Evolutionary conservation across 2,888 invertebrate genomes (phyloP), one percentile per base, ranked within the genome.

Genomic region (Neria commutata): DNA sequence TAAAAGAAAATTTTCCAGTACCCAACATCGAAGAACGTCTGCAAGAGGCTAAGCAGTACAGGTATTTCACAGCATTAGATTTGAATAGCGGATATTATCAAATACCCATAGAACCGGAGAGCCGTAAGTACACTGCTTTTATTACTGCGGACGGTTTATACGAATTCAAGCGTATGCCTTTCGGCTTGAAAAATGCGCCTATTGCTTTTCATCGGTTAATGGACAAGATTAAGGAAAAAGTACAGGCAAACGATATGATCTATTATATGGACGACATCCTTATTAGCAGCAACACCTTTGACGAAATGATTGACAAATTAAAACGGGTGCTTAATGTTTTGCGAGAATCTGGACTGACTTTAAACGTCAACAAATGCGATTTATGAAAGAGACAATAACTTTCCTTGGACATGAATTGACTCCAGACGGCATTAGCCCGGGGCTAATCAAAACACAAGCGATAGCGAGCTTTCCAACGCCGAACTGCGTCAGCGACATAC

Each of bases 21-120:
- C 26, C 14, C 50, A 50, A 16, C 14, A 56, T 50, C 49, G 46
- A 54, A 8, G 52, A 54, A 11, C 52, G 48, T 6, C 14, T 60
- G 11, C 50, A 56, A 19, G 33, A 56, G n/a, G 49, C 16, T 14
- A 45, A 16, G 19, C 17, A 34, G 23, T 56, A 25, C 37, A 34
- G 8, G 14, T 55, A 46, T 24, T 55, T 60, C 34, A 33, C 56
- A 11, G 16, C 16, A n/a, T 6, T 53, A 5, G 49, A 56, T 48
- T 25, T 58, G 17, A 53, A 55, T n/a, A 50, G 49, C 29, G 58
- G 61, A 17, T 56, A 55, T 19, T 52, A 52, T n/a, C 57, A 57
- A 47, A 56, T 57, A 16, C 40, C 45, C 8, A 55, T 60, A 10
- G 56, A 42, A 21, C 5, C 17, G 49, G 45, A 33, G 6, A 42